Evolutionary conservation across 2,797 vertebrate genomes (phyloP).

Genomic region (Muscicapa comitata): DNA sequence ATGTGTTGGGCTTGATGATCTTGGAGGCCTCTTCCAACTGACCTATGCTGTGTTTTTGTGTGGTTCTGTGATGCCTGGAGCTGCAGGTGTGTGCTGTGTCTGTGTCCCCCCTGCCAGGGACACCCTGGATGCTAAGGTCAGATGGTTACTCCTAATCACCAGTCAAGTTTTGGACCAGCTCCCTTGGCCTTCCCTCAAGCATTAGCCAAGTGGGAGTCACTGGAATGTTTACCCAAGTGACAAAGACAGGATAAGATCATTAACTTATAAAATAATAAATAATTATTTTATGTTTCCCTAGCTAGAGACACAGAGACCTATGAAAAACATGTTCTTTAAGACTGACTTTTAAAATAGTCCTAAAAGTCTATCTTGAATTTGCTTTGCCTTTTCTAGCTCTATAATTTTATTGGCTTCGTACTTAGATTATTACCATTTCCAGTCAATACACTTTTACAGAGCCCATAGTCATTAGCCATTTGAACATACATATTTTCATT

Average conservation of each 20-base stretch:
- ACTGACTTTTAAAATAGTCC: not conserved
- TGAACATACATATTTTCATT: not conserved
- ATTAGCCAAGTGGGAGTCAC: not conserved
- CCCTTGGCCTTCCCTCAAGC: not conserved
- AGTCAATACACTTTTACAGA: not conserved
- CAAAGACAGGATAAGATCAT: not conserved
- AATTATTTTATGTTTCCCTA: not conserved
- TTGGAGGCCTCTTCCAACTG: no score
- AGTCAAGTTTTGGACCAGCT: not conserved
- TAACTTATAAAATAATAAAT: not conserved
- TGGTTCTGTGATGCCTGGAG: not conserved
- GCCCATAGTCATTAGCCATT: not conserved
- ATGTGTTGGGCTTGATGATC: no score
- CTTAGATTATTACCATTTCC: not conserved
- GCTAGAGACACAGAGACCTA: not conserved
- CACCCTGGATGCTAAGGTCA: not conserved
- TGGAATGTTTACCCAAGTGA: not conserved
- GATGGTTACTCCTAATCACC: not conserved
- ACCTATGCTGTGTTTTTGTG: no score
- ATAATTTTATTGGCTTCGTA: not conserved
- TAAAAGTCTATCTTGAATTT: not conserved
- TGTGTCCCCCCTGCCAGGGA: rapidly evolving
- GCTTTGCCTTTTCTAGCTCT: not conserved
- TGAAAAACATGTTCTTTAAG: not conserved
- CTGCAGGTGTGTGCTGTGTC: not conserved